These are phyloP conservation scores for Osmerus mordax DNA, from an alignment of 2,113 vertebrate species.

Conservation along the genomic window DNA sequence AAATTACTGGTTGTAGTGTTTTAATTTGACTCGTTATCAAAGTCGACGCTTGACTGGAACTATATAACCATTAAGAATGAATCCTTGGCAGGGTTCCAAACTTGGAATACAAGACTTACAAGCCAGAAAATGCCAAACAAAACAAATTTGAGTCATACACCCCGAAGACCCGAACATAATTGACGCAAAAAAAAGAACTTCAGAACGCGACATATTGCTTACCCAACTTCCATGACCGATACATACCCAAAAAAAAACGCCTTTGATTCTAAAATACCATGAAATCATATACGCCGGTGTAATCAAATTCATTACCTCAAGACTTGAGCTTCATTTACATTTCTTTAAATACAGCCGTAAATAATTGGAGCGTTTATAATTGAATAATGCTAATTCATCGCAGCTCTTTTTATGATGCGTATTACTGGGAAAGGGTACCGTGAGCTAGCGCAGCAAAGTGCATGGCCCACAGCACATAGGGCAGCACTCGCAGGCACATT, in stretches of 20 bases:
- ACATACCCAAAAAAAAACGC: constrained; percentile 23
- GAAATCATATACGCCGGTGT: constrained; percentile 53
- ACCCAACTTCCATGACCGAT: constrained; percentile 30
- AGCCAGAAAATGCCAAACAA: not conserved
- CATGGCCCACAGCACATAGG: constrained; percentile 1
- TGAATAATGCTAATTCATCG: constrained; percentile 61
- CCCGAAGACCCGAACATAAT: not conserved
- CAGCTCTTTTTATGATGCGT: constrained; percentile 36
- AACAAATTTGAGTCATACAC: not conserved
- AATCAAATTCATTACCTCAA: constrained; percentile 61
- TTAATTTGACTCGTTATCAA: constrained; percentile 17
- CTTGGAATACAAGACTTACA: not conserved
- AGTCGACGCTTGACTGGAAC: constrained; percentile 14
- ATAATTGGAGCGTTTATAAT: constrained; percentile 60
- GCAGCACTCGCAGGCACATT: constrained; percentile 43
- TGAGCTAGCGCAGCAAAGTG: constrained; percentile 22
- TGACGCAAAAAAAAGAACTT: constrained; percentile 14
- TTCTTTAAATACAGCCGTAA: constrained; percentile 54
- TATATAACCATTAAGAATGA: not conserved
- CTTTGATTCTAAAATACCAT: constrained; percentile 54
- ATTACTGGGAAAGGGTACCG: constrained; percentile 24
- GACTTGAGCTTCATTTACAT: constrained; percentile 57
- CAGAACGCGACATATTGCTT: constrained; percentile 32
- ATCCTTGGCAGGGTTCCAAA: not conserved
- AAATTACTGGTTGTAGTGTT: constrained; percentile 3